Conservation (phyloP, 1,140 invertebrate species). For the Parasteatoda tepidariorum region DNA sequence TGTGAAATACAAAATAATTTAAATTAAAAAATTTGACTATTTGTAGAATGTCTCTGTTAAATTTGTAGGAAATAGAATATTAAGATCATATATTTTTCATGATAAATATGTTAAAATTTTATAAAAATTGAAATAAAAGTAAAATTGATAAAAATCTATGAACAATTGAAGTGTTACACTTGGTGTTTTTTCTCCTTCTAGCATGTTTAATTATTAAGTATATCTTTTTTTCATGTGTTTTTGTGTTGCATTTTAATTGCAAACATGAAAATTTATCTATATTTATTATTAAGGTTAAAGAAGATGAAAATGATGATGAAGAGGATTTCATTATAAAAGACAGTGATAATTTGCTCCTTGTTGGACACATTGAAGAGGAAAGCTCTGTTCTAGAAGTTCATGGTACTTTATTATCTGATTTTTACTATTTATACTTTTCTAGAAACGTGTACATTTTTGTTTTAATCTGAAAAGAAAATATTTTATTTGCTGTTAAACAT, state of each 20-base stretch:
- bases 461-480: not conserved
- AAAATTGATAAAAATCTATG: too few species aligned
- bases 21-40: too few species aligned
- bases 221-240: too few species aligned
- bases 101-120: too few species aligned
- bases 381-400: constrained; percentile 87
- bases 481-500: not conserved
- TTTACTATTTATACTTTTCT: not conserved
- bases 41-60: too few species aligned
- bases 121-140: too few species aligned
- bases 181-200: too few species aligned
- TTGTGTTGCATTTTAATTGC: not conserved
- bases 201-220: too few species aligned
- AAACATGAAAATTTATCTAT: not conserved
- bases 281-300: constrained; percentile 69
- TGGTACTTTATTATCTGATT: constrained; percentile 72
- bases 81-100: too few species aligned
- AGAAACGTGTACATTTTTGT: not conserved
- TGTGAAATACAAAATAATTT: too few species aligned
- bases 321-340: constrained; percentile 91
- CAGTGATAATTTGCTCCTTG: constrained; percentile 90
- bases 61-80: too few species aligned
- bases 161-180: too few species aligned
- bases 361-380: constrained; percentile 88
- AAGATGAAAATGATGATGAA: constrained; percentile 78